phyloP scores from a whole-genome alignment of 2,888 invertebrate genomes.

The Orchesellides sinensis region DNA sequence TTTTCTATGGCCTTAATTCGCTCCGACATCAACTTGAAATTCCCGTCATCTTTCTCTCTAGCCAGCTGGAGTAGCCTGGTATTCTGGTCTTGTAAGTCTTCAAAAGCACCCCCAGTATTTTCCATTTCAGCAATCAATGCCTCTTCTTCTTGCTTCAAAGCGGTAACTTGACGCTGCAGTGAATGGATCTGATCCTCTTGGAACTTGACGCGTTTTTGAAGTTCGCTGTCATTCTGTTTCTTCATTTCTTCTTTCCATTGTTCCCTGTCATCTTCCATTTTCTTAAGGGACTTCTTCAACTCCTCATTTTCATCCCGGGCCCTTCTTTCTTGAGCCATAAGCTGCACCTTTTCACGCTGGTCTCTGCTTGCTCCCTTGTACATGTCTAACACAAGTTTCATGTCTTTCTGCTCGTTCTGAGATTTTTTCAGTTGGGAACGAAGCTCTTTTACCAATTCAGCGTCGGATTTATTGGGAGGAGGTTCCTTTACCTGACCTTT shows the following conservation, averaged over 20 bases:
- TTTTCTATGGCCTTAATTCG: conserved; percentile 96
- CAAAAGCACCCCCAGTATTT: conserved; percentile 98
- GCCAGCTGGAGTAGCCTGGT: conserved; percentile 95
- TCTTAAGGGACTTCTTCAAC: conserved; percentile 89
- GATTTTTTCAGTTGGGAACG: conserved; percentile 83
- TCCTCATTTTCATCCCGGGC: conserved; percentile 93
- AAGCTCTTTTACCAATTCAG: conserved; percentile 89
- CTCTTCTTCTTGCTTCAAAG: conserved; percentile 90
- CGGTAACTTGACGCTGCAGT: conserved; percentile 77
- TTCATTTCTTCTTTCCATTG: conserved; percentile 86
- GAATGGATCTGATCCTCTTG: conserved; percentile 88
- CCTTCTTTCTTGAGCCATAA: conserved; percentile 97
- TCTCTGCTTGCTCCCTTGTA: conserved; percentile 98
- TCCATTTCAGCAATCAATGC: conserved; percentile 99
- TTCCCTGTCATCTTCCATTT: conserved; percentile 89
- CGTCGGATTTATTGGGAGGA: conserved; percentile 78
- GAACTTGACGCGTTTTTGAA: conserved; percentile 94
- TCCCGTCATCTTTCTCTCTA: conserved; percentile 97
- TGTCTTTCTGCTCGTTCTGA: conserved; percentile 94
- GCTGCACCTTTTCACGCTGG: conserved; percentile 95
- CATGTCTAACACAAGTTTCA: conserved; percentile 96
- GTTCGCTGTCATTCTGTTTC: conserved; percentile 96
- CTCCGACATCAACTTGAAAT: conserved; percentile 99
- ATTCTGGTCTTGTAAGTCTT: conserved; percentile 99
- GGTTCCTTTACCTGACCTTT: background rate